Evolutionary conservation across 2,113 vertebrate species (phyloP).

Genomic region (Saccopteryx bilineata): DNA sequence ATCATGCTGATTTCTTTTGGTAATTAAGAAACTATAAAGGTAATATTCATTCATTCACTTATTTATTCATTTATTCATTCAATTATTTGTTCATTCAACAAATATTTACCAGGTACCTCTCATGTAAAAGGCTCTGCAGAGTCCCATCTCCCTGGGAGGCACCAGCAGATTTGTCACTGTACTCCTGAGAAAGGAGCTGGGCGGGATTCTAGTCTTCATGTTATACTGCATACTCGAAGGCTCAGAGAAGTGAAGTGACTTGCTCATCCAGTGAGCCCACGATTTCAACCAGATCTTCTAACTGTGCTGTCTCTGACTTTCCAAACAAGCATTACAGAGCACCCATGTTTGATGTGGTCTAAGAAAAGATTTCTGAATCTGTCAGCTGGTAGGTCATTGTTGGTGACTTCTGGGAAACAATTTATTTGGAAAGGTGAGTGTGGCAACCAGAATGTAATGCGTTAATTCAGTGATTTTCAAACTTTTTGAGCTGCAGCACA

Average conservation of each 20-base stretch:
- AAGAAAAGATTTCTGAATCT: neutral
- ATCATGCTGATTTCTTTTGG: slow-evolving; percentile 27
- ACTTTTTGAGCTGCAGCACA: no score
- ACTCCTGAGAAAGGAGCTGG: neutral
- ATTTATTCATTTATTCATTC: neutral
- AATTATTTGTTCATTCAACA: neutral
- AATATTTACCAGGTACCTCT: neutral
- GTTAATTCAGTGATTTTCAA: neutral
- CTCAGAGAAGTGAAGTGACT: neutral
- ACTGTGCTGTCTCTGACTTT: neutral
- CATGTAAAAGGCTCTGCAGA: neutral
- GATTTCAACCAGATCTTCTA: neutral
- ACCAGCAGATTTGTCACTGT: neutral
- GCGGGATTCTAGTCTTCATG: neutral
- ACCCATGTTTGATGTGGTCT: neutral
- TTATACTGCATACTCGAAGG: neutral
- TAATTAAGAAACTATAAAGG: neutral
- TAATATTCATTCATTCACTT: neutral
- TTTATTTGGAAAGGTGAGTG: neutral
- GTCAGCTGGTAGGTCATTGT: neutral
- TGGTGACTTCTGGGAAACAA: slow-evolving; percentile 10
- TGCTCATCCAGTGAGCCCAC: neutral
- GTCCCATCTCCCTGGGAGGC: neutral
- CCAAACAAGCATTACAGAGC: neutral
- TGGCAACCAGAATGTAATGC: neutral